Conservation (phyloP, 1,140 invertebrate species). For the Magallana angulata region DNA sequence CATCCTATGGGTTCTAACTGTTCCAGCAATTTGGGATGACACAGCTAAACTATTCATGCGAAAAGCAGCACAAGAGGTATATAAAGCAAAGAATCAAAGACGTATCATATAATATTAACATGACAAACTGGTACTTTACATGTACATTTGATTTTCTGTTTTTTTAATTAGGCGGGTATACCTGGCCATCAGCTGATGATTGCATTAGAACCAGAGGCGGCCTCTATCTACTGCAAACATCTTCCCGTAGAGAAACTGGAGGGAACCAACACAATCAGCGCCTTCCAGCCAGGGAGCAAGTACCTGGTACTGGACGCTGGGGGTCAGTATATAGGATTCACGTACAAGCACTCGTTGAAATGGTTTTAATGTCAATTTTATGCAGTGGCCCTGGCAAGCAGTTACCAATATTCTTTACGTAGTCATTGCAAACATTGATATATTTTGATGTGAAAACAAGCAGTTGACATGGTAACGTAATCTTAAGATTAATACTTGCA, state of each 20-base stretch:
- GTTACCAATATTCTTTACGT: too few species aligned
- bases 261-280: not conserved
- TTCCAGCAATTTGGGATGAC: not conserved
- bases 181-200: conserved; percentile 42
- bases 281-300: conserved; percentile 19
- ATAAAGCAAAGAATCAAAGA: too few species aligned
- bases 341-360: too few species aligned
- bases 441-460: too few species aligned
- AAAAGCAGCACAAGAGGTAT: not conserved
- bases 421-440: too few species aligned
- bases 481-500: too few species aligned
- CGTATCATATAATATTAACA: too few species aligned
- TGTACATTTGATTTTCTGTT: not conserved
- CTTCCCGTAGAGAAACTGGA: conserved; percentile 22
- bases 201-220: conserved; percentile 58
- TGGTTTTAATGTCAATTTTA: too few species aligned
- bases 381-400: too few species aligned
- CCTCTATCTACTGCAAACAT: conserved; percentile 50
- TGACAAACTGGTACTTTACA: too few species aligned
- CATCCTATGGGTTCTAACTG: not conserved
- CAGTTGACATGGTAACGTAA: too few species aligned
- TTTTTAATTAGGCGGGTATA: conserved; percentile 39
- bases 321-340: not conserved
- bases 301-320: conserved; percentile 55
- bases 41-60: not conserved